These are phyloP conservation scores for Nixonia krombeini DNA, from an alignment of 1,140 invertebrate genomes.

Conservation along the genomic window DNA sequence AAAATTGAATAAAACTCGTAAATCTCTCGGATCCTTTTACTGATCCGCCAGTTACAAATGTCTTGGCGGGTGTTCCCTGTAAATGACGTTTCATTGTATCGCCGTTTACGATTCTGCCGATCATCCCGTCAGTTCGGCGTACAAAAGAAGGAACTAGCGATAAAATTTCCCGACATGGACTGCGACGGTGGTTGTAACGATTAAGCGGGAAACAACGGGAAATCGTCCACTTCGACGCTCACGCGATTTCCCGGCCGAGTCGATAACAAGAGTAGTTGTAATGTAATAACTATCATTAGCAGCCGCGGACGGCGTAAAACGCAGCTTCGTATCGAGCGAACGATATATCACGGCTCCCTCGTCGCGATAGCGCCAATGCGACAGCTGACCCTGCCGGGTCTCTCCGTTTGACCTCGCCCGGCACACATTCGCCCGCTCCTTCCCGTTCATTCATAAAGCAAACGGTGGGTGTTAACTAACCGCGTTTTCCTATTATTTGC, in stretches of 20 bases:
- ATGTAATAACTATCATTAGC: conserved; percentile 39
- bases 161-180: neutral
- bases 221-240: conserved; percentile 13
- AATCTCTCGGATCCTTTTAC: too few relatives aligned
- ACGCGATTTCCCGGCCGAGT: conserved; percentile 22
- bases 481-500: conserved; percentile 44
- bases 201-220: neutral
- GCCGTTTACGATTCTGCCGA: too few relatives aligned
- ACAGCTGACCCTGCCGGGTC: conserved; percentile 1
- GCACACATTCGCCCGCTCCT: neutral
- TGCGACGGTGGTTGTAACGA: too few relatives aligned
- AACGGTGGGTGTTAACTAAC: conserved; percentile 31
- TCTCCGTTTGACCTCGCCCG: neutral
- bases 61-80: too few relatives aligned
- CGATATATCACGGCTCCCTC: conserved; percentile 23
- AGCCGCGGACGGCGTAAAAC: conserved; percentile 13
- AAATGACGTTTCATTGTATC: too few relatives aligned
- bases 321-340: conserved; percentile 1
- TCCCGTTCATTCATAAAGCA: conserved; percentile 40
- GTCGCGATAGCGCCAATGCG: conserved; percentile 27
- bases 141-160: too few relatives aligned
- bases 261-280: conserved; percentile 23
- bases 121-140: too few relatives aligned
- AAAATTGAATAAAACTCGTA: too few relatives aligned
- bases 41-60: too few relatives aligned